phyloP scores from a whole-genome alignment of 2,113 vertebrate species.

The Harpagus bidentatus region DNA sequence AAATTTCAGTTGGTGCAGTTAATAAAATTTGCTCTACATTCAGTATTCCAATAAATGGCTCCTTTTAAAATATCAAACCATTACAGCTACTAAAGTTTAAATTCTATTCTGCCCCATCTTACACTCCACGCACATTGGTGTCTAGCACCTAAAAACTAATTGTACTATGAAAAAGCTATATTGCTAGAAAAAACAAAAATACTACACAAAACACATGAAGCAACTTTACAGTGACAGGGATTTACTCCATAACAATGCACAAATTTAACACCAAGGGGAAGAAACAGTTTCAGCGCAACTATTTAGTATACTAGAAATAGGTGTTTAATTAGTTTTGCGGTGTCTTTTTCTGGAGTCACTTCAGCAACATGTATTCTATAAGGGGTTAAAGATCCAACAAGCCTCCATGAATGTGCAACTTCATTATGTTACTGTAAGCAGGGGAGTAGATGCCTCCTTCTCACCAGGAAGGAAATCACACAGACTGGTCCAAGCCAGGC shows the following conservation, averaged over 20 bases:
- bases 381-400: not conserved
- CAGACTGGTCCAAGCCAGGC: not conserved
- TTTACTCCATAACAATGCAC: not conserved
- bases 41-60: not conserved
- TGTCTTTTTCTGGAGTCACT: not conserved
- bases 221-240: not conserved
- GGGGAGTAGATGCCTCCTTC: not conserved
- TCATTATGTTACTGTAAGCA: not conserved
- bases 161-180: not conserved
- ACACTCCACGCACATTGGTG: not conserved
- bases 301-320: not conserved
- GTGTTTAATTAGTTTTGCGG: not conserved
- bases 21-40: not conserved
- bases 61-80: not conserved
- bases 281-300: not conserved
- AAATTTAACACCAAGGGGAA: not conserved
- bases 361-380: fast-evolving
- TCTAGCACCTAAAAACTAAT: not conserved
- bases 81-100: not conserved
- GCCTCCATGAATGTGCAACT: not conserved
- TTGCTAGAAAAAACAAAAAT: not conserved
- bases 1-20: not conserved
- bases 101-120: not conserved
- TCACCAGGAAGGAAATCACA: not conserved
- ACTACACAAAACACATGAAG: not conserved